Evolutionary conservation across 1,140 invertebrate genomes (phyloP), one percentile per base, ranked within the genome.

Genomic region (Uloborus diversus): DNA sequence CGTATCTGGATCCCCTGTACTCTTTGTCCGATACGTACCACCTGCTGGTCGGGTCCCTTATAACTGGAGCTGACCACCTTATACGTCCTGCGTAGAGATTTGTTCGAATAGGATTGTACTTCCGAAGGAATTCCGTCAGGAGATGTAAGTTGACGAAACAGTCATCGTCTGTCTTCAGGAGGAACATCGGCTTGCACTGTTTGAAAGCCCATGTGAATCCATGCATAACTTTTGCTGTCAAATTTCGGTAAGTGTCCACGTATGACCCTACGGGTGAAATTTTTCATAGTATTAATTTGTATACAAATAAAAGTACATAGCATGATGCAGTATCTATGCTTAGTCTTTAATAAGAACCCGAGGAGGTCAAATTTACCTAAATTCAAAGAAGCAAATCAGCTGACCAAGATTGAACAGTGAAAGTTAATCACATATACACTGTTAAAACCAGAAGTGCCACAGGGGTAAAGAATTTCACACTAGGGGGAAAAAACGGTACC

Each of bases 161-260:
- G 85, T 96, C 95, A 86, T 96, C 94, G 85, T 97, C 94, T 84
- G 94, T 91, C 89, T 97, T 97, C 7, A 96, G 88, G n/a, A 96
- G 89, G 83, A 90, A 93, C 2, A 20, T 13, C n/a, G 89, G 86
- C 4, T 84, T 82, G 85, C 94, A 96, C 81, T 90, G 87, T 17
- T 86, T 86, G 11, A 5, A 84, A 0, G 90, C 91, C 94, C 94
- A 97, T 82, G 90, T 89, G 30, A 96, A 85, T 0, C 94, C 94
- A 93, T 96, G 94, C 0, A 95, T 85, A 83, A 96, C 94, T 87
- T 96, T 96, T 80, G 91, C 92, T 17, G 93, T 95, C 7, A 96
- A 87, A 86, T 96, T 95, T 84, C 89, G 90, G 83, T 96, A 96
- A 27, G 92, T 90, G 87, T 96, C 94, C 13, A 87, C 61, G 84